A percentile compares a stretch with the other conserved stretches of the same genome.
phyloP scores from a whole-genome alignment of 2,113 vertebrate genomes.

The Tamias sibiricus region DNA sequence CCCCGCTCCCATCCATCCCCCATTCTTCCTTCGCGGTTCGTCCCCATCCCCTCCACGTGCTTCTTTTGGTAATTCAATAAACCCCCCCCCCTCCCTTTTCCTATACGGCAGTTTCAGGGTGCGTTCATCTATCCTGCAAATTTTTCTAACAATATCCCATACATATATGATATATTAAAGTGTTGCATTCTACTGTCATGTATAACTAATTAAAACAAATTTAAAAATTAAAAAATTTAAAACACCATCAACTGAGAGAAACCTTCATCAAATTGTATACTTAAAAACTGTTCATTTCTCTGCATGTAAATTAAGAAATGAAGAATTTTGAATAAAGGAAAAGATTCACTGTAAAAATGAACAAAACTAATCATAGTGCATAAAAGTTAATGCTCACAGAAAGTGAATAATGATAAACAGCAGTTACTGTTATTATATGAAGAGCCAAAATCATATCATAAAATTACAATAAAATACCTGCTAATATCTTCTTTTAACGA shows the following conservation, averaged over 20 bases:
- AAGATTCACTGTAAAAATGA: neutral
- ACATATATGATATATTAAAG: no score
- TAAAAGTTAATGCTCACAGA: neutral
- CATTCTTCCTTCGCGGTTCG: no score
- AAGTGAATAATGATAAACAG: neutral
- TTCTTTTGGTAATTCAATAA: no score
- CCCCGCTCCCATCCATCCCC: no score
- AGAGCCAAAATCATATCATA: constrained; percentile 42
- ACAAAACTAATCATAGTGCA: neutral
- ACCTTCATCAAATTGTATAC: neutral
- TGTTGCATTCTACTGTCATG: no score
- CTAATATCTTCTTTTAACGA: neutral
- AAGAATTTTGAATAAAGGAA: neutral
- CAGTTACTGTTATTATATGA: constrained; percentile 24
- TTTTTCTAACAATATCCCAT: no score
- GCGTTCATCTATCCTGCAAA: no score
- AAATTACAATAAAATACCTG: neutral
- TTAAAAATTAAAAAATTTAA: no score
- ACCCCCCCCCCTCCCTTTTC: no score
- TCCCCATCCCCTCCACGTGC: no score
- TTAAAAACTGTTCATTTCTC: neutral
- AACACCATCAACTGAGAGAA: neutral
- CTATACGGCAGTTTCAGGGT: no score
- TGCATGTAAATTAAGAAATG: neutral
- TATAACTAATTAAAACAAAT: no score